Percentiles rank a stretch among this genome's conserved stretches.
These are phyloP conservation scores for Erebia epiphron DNA, from an alignment of 2,888 invertebrate species.

Conservation along the genomic window DNA sequence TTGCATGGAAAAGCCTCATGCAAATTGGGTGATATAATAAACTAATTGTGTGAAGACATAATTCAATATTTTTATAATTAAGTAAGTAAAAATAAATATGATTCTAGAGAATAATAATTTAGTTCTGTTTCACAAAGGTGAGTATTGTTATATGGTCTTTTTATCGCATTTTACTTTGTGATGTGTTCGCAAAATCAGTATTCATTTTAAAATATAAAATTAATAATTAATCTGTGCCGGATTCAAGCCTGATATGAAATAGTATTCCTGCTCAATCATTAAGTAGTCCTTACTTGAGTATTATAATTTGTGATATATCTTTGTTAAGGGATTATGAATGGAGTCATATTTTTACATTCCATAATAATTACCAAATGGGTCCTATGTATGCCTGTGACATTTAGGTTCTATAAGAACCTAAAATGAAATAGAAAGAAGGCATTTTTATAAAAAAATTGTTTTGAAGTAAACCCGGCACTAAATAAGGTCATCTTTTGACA, in stretches of 20 bases:
- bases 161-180: slow-evolving; percentile 14
- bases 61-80: not conserved
- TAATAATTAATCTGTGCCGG: not conserved
- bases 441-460: not conserved
- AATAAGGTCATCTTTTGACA: not conserved
- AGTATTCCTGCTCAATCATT: not conserved
- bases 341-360: not conserved
- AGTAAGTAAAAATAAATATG: not conserved
- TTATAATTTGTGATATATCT: not conserved
- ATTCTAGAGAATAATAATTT: not conserved
- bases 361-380: not conserved
- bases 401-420: too few relatives aligned
- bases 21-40: too few relatives aligned
- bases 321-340: not conserved
- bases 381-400: too few relatives aligned
- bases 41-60: too few relatives aligned
- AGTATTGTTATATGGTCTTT: slow-evolving; percentile 21
- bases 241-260: not conserved
- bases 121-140: slow-evolving; percentile 6
- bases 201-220: not conserved
- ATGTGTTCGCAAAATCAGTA: slow-evolving; percentile 9
- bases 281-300: not conserved
- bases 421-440: not conserved
- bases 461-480: not conserved
- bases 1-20: too few relatives aligned